These are phyloP conservation scores for Phacellophora camtschatica DNA, from an alignment of 30 jellyfish, hydroid and myxozoan species.

Conservation along the genomic window DNA sequence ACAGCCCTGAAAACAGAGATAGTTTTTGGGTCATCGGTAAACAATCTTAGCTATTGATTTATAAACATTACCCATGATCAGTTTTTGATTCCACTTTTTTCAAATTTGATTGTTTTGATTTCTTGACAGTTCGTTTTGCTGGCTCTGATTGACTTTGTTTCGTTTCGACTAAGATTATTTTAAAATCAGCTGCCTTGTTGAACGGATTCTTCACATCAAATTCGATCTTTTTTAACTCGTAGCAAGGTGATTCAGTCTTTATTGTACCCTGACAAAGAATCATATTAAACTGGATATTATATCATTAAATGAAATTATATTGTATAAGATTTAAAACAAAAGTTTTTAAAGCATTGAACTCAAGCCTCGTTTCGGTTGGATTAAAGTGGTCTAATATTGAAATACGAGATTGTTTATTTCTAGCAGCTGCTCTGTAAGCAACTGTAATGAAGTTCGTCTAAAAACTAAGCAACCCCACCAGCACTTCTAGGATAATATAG, in stretches of 20 bases:
- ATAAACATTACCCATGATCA: slow-evolving; percentile 69
- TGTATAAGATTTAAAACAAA: too few relatives aligned
- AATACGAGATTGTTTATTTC: too few relatives aligned
- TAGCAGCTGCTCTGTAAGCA: too few relatives aligned
- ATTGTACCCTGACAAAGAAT: slow-evolving; percentile 48
- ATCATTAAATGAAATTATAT: too few relatives aligned
- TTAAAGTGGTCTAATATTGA: too few relatives aligned
- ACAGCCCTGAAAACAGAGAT: too few relatives aligned
- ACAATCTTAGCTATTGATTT: not conserved
- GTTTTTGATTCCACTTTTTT: slow-evolving; percentile 61
- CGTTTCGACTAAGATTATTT: slow-evolving; percentile 80
- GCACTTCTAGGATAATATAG: not conserved
- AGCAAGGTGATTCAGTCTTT: slow-evolving; percentile 85
- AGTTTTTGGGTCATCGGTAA: too few relatives aligned
- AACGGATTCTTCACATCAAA: slow-evolving; percentile 80
- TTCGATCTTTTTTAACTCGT: slow-evolving; percentile 63
- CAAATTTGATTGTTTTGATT: not conserved
- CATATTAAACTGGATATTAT: too few relatives aligned
- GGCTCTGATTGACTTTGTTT: slow-evolving; percentile 6
- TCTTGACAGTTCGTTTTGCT: not conserved
- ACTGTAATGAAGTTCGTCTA: too few relatives aligned
- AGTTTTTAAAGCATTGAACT: too few relatives aligned
- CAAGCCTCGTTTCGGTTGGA: too few relatives aligned
- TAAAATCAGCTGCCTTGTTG: slow-evolving; percentile 65
- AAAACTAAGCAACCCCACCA: not conserved